Evolutionary conservation across 53 echinoderm and acorn worm species (phyloP), one percentile per base, ranked within the genome.

Genomic region (Mesocentrotus franciscanus): DNA sequence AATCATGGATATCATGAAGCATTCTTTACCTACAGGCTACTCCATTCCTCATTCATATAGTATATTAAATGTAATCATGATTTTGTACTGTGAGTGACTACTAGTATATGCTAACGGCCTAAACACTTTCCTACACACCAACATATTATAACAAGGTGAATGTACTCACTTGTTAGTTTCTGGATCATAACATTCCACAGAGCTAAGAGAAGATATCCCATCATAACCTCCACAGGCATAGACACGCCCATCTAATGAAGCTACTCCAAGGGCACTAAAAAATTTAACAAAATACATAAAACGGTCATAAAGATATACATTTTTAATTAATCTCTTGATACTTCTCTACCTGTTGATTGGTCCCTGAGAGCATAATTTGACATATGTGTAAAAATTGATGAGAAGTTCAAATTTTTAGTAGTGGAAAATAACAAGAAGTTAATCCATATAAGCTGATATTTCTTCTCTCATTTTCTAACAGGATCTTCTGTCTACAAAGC

Each of bases 151-250:
- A 39, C 12, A 56, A 4, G 27, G 59, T 29, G 29, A 57, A 34
- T 91, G 68, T 66, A 90, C 96, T 68, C 92, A 99, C 99, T 95
- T 99, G 95, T 99, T 97, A 36, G 96, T 97, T 90, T 99, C 98
- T 36, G 99, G 97, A 60, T 99, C 99, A 95, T 97, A 99, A 71
- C 99, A 99, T 95, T 99, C 99, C 15, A 99, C 99, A 17, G 99
- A 99, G 95, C 98, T 99, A 10, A 99, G 98, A 17, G 99, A 99
- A 2, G 99, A 98, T 78, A 98, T 97, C 5, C 99, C 99, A 96
- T 99, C 99, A 78, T 99, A 99, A 13, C 99, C 99, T 78, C 99
- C 99, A 89, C 99, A 99, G 24, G 99, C 99, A 95, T 99, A 99
- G 42, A 99, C 99, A 87, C 98, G 96, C 1, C 99, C 98, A 96